Evolutionary conservation across 2,113 vertebrate species (phyloP).

Genomic region (Tor tambroides): DNA sequence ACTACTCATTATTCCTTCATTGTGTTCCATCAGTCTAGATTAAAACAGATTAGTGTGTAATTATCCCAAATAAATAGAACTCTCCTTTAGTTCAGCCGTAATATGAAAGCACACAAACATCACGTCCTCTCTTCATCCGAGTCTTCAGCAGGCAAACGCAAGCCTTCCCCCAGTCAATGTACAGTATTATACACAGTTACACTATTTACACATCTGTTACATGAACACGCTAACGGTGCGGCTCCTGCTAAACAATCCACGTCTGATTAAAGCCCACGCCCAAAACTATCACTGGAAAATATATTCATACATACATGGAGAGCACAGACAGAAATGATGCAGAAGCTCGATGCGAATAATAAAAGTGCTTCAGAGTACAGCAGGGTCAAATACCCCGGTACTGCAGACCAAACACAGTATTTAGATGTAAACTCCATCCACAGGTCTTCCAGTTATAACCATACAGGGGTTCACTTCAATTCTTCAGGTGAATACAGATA

Average conservation of each 20-base stretch:
- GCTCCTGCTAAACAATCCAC: background rate
- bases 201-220: conserved; percentile 83
- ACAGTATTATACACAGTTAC: conserved; percentile 89
- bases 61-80: conserved; percentile 84
- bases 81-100: conserved; percentile 71
- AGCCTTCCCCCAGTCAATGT: conserved; percentile 72
- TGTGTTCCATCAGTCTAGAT: conserved; percentile 61
- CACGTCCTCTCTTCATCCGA: conserved; percentile 22
- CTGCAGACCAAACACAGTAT: too few species aligned
- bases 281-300: background rate
- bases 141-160: conserved; percentile 55
- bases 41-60: conserved; percentile 76
- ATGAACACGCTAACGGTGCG: conserved; percentile 14
- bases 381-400: too few species aligned
- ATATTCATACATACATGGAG: background rate
- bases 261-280: background rate
- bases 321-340: background rate
- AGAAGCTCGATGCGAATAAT: conserved; percentile 29
- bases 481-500: background rate
- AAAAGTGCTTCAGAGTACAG: conserved; percentile 39
- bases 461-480: background rate
- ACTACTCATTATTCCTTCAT: conserved; percentile 69
- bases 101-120: conserved; percentile 76
- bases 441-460: conserved; percentile 27
- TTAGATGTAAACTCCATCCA: background rate